Conservation (phyloP, 2,797 vertebrate species). For the Alca torda region DNA sequence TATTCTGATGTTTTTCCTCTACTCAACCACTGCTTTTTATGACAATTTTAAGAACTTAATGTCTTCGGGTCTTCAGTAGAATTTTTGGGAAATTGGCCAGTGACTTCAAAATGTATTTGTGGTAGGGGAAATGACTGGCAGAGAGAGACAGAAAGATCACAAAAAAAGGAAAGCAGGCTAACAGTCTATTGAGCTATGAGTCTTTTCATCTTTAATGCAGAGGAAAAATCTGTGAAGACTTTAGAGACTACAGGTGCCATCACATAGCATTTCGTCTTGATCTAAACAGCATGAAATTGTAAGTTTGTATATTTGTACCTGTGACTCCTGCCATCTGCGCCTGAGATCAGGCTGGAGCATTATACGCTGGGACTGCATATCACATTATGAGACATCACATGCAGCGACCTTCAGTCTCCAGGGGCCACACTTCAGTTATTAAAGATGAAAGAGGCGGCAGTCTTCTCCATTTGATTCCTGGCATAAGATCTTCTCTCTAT, state of each 20-base stretch:
- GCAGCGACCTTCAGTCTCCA: neutral
- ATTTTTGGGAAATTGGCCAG: neutral
- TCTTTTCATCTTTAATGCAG: neutral
- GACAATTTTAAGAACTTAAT: neutral
- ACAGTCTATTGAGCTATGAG: neutral
- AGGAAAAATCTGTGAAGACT: neutral
- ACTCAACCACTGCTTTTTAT: neutral
- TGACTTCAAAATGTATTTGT: neutral
- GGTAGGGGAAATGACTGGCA: neutral
- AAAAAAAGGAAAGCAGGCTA: neutral
- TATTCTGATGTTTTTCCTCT: neutral
- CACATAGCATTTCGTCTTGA: neutral
- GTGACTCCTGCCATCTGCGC: conserved; percentile 39
- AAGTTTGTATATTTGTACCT: conserved; percentile 23
- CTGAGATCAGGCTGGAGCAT: neutral
- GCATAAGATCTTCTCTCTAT: neutral
- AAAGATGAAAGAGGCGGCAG: conserved; percentile 31
- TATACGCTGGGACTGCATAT: neutral
- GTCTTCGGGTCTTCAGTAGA: neutral
- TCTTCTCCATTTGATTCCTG: neutral
- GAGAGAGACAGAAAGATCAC: neutral
- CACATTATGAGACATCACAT: neutral
- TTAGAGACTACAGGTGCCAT: conserved; percentile 21
- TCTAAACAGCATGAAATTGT: conserved; percentile 6
- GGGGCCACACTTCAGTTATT: neutral